These are phyloP conservation scores for Saccopteryx bilineata DNA, from an alignment of 2,113 vertebrate species.

Conservation along the genomic window DNA sequence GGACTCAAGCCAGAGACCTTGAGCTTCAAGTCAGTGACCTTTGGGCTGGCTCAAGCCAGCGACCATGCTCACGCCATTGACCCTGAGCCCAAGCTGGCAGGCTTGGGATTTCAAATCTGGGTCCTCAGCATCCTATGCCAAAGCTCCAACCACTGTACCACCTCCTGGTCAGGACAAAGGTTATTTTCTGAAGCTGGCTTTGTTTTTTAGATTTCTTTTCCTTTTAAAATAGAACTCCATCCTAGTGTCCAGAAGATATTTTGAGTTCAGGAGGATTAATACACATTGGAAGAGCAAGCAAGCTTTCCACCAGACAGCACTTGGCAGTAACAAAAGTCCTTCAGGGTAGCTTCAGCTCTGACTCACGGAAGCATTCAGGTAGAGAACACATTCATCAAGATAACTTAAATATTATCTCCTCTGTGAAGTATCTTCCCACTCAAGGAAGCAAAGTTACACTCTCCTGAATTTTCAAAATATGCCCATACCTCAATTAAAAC, in stretches of 20 bases:
- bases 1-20: too few relatives aligned
- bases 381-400: background rate
- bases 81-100: too few relatives aligned
- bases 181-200: conserved; percentile 44
- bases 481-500: background rate
- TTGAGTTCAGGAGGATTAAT: conserved; percentile 33
- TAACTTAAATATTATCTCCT: background rate
- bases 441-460: background rate
- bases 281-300: conserved; percentile 47
- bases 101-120: too few relatives aligned
- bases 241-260: background rate
- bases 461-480: conserved; percentile 25
- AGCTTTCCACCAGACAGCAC: background rate
- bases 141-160: too few relatives aligned
- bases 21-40: too few relatives aligned
- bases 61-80: too few relatives aligned
- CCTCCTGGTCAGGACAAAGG: background rate
- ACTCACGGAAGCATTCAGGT: background rate
- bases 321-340: background rate
- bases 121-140: too few relatives aligned
- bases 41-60: too few relatives aligned
- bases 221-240: conserved; percentile 17
- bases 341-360: background rate
- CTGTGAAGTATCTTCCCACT: background rate
- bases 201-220: background rate